Base-by-base conservation (phyloP, 2,797 vertebrate genomes). In the Netta rufina region DNA sequence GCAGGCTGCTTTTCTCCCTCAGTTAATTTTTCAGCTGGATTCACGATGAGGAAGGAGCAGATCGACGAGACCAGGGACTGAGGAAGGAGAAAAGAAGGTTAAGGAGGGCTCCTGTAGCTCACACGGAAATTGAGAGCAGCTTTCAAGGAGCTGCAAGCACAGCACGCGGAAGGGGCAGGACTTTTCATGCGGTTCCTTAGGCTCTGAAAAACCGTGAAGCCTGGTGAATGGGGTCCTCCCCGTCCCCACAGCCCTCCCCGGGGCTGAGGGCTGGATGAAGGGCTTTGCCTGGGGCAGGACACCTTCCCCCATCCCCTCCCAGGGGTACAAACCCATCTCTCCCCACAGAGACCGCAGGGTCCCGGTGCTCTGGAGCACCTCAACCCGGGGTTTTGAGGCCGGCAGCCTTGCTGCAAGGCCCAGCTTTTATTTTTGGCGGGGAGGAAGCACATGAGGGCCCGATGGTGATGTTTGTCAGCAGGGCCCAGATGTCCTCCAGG, bases 91-190 rank as follows among this genome's bases (percentile, higher is more conserved):
- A 90, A 65, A 87, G 51, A 43, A 70, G 22, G 49, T 51, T 58
- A 51, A 7, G 49, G 43, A 51, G 8, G 49, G 43, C 22, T 43
- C 9, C 49, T 0, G 1, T 89, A 94, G 88, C 4, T 4, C 87
- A 80, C 60, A 36, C 54, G 36, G 87, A 71, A 94, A 89, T 92
- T 73, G 80, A 70, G 43, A 82, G 81, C 85, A 93, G 56, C 41
- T 9, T 71, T 85, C 9, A 11, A 88, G 73, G 90, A 94, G 65
- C 39, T 58, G 66, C 54, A 69, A 79, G 54, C 45, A 45, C 54
- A 45, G 49, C 13, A 81, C 51, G 45, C 6, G 1, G 70, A 84
- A 84, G 72, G 87, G 58, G 54, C 41, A 86, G 65, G 61, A 83
- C 79, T 77, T 89, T 65, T 54, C 65, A 47, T 3, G 22, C 0